phyloP scores from a whole-genome alignment of 2,113 vertebrate genomes.

The Pangasianodon hypophthalmus region DNA sequence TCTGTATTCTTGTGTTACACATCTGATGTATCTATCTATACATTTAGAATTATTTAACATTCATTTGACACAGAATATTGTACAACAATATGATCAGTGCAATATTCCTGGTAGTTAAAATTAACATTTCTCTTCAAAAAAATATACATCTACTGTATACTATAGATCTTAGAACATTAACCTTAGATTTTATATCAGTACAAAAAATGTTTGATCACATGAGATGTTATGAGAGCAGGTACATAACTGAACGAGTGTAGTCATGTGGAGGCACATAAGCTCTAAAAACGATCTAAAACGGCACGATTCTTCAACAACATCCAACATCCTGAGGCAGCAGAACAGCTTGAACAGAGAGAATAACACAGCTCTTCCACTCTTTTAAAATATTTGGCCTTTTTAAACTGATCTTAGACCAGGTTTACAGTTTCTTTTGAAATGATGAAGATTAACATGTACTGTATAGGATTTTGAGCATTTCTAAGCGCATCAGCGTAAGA shows the following conservation, averaged over 20 bases:
- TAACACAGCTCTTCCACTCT: neutral
- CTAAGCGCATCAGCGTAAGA: neutral
- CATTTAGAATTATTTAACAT: slow-evolving; percentile 68
- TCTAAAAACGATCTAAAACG: slow-evolving; percentile 50
- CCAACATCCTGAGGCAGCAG: slow-evolving; percentile 47
- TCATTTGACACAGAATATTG: slow-evolving; percentile 66
- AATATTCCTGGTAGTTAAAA: slow-evolving; percentile 69
- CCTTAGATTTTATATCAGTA: slow-evolving; percentile 49
- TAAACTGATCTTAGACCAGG: slow-evolving; percentile 2
- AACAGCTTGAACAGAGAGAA: slow-evolving; percentile 26
- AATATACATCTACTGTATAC: slow-evolving; percentile 66
- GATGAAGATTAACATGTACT: neutral
- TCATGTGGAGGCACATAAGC: slow-evolving; percentile 63
- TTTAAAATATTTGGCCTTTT: neutral
- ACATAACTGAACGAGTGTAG: slow-evolving; percentile 24
- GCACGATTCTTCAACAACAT: slow-evolving; percentile 33
- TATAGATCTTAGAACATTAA: slow-evolving; percentile 57
- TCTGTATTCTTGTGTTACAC: slow-evolving; percentile 60
- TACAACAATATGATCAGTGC: slow-evolving; percentile 71
- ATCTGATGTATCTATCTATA: slow-evolving; percentile 54
- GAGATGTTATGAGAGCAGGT: neutral
- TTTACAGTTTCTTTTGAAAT: neutral
- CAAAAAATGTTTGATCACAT: slow-evolving; percentile 41
- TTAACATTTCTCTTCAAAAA: slow-evolving; percentile 67
- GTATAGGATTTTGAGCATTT: neutral